A percentile compares a stretch with the other conserved stretches of the same genome.
These are phyloP conservation scores for Tilapia sparmanii DNA, from an alignment of 2,113 vertebrate species.

Conservation along the genomic window DNA sequence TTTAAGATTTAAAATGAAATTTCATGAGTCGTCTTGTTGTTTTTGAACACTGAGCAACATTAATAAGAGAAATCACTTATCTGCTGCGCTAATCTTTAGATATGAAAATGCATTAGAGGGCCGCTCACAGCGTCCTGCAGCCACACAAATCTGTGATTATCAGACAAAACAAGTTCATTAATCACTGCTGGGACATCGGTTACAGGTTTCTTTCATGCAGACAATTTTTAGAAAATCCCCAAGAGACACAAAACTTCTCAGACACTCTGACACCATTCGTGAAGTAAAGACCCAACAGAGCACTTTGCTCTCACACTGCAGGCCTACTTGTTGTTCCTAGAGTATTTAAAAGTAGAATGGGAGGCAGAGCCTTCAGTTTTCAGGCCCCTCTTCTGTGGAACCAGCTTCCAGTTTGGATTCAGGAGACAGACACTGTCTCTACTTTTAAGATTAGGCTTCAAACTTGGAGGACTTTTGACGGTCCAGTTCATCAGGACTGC, in stretches of 20 bases:
- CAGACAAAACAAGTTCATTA: not conserved
- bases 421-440: not conserved
- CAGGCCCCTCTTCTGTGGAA: not conserved
- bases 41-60: not conserved
- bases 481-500: not conserved
- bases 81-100: not conserved
- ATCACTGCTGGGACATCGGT: not conserved
- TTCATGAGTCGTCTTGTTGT: not conserved
- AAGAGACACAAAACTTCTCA: not conserved
- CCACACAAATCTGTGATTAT: not conserved
- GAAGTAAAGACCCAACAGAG: not conserved
- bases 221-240: not conserved
- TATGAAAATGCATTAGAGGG: not conserved
- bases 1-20: not conserved
- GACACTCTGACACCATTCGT: not conserved
- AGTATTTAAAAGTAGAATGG: not conserved
- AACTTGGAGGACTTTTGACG: not conserved
- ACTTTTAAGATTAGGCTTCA: fast-evolving
- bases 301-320: fast-evolving
- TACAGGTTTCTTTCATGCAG: not conserved
- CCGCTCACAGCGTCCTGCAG: not conserved
- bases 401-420: not conserved
- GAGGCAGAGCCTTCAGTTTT: not conserved
- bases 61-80: not conserved
- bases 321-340: not conserved